A percentile compares a stretch with the other conserved stretches of the same genome.
Conservation (phyloP, 2,797 vertebrate genomes). For the Choloepus didactylus region DNA sequence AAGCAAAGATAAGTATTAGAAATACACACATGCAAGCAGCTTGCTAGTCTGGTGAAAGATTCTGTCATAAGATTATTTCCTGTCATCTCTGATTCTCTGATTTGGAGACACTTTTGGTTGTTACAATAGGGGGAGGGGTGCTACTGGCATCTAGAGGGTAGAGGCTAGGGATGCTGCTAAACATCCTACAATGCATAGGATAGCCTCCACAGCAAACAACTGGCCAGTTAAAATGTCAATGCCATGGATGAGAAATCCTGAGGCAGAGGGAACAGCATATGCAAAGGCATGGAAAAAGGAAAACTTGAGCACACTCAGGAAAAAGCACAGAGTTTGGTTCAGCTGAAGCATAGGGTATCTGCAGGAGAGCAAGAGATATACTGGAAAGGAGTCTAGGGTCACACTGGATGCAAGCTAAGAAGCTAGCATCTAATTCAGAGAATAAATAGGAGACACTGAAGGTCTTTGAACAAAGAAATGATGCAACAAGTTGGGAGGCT, state of each 20-base stretch:
- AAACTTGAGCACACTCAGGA: not conserved
- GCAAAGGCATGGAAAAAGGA: not conserved
- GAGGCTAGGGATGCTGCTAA: not conserved
- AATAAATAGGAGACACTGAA: not conserved
- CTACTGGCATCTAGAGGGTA: not conserved
- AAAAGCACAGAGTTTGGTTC: not conserved
- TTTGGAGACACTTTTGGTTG: not conserved
- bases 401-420: not conserved
- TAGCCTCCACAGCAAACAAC: not conserved
- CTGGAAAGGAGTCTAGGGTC: not conserved
- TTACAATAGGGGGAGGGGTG: not conserved
- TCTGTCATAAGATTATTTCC: not conserved
- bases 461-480: not conserved
- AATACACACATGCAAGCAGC: not conserved
- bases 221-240: not conserved
- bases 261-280: not conserved
- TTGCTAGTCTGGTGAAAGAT: not conserved
- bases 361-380: not conserved
- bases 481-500: not conserved
- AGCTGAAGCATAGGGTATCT: not conserved
- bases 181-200: not conserved
- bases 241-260: not conserved
- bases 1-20: not conserved
- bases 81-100: not conserved
- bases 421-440: not conserved